phyloP scores from a whole-genome alignment of 2,888 invertebrate genomes.

The Aphodius sticticus region DNA sequence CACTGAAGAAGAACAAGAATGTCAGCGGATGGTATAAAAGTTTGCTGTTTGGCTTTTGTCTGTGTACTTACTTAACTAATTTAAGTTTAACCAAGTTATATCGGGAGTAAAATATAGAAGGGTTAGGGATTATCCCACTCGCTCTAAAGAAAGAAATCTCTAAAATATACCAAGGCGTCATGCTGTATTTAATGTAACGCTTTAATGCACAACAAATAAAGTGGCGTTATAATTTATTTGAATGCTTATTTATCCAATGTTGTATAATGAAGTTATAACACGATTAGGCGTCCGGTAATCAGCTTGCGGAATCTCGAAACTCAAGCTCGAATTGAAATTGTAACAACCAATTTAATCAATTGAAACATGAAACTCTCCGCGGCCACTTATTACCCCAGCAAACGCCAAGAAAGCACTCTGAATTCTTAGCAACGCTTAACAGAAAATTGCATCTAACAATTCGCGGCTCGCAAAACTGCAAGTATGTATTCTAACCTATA shows the following conservation, averaged over 20 bases:
- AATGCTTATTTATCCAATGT: neutral
- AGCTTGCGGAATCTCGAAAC: neutral
- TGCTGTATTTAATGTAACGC: neutral
- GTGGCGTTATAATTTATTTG: neutral
- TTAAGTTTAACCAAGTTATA: too few species aligned
- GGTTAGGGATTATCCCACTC: too few species aligned
- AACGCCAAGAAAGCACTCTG: neutral
- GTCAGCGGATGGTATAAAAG: too few species aligned
- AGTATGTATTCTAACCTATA: neutral
- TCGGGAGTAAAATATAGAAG: too few species aligned
- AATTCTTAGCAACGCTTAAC: neutral
- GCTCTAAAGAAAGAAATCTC: too few species aligned
- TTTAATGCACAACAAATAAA: neutral
- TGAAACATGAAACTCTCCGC: neutral
- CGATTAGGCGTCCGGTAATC: neutral
- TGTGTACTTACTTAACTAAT: too few species aligned
- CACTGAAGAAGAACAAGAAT: too few species aligned
- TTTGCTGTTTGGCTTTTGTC: too few species aligned
- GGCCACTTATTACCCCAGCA: neutral
- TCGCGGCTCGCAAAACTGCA: neutral
- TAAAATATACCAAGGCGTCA: neutral
- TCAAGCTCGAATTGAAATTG: neutral
- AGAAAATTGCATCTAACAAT: neutral
- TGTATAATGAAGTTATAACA: neutral
- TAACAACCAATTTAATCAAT: slow-evolving; percentile 4